Conservation (phyloP, 2,888 invertebrate genomes). For the Ormyrus labotus region DNA sequence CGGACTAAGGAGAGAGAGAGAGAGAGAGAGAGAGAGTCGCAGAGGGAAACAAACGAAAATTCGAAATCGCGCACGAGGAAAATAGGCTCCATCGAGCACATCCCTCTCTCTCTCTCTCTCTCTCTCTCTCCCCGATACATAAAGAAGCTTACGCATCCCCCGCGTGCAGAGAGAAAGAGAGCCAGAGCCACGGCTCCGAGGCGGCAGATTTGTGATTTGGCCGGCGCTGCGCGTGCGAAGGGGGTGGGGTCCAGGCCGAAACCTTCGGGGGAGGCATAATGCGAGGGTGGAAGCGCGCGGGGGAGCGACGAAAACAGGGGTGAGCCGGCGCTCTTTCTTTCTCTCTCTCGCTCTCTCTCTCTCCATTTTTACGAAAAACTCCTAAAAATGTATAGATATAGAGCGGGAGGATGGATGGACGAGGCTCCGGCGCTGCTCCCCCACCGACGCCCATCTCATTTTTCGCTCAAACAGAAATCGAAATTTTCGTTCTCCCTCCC, state of each 20-base stretch:
- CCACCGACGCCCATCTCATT: constrained; percentile 44
- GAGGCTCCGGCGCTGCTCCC: neutral
- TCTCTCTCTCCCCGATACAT: too few relatives aligned
- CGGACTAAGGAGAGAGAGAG: too few relatives aligned
- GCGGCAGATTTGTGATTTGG: constrained; percentile 41
- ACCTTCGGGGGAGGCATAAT: constrained; percentile 40
- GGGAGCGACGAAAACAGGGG: neutral
- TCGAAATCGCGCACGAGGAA: too few relatives aligned
- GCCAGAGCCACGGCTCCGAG: neutral
- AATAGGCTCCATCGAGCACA: neutral
- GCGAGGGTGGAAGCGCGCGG: constrained; percentile 47
- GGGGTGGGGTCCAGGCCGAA: constrained; percentile 21
- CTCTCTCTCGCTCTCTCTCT: neutral
- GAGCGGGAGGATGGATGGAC: too few relatives aligned
- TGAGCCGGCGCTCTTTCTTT: neutral
- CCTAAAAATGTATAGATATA: constrained; percentile 39
- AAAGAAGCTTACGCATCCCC: neutral
- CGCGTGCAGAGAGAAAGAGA: constrained; percentile 10
- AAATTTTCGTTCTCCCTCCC: constrained; percentile 37
- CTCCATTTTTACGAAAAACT: constrained; percentile 52
- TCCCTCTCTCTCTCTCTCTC: neutral
- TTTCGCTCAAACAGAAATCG: constrained; percentile 54
- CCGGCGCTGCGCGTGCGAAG: neutral
- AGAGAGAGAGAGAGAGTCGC: too few relatives aligned
- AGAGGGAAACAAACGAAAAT: too few relatives aligned